phyloP scores from a whole-genome alignment of 1,140 invertebrate species.

The Drosophila lacertosa region DNA sequence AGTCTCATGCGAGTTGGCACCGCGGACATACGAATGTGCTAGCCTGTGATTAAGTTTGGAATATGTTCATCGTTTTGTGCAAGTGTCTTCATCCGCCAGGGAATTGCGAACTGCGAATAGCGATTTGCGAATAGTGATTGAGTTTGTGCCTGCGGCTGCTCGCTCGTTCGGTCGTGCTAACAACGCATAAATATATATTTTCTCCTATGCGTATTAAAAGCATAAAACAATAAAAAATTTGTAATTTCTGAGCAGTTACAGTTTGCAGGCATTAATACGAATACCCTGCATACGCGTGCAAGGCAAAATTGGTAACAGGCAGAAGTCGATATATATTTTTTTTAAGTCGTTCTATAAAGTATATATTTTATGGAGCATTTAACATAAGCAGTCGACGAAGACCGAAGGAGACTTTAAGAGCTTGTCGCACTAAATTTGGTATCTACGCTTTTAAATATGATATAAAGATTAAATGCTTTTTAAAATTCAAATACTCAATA shows the following conservation, averaged over 20 bases:
- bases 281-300: too few relatives aligned
- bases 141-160: constrained; percentile 16
- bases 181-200: constrained; percentile 66
- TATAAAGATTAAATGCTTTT: too few relatives aligned
- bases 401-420: too few relatives aligned
- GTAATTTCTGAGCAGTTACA: constrained; percentile 50
- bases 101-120: too few relatives aligned
- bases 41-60: constrained; percentile 75
- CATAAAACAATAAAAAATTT: constrained; percentile 57
- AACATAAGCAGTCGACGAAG: too few relatives aligned
- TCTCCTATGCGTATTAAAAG: constrained; percentile 31
- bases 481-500: too few relatives aligned
- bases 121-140: constrained; percentile 15
- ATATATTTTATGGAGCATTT: too few relatives aligned
- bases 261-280: neutral
- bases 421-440: too few relatives aligned
- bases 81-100: constrained; percentile 53
- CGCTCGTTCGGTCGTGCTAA: constrained; percentile 30
- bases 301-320: too few relatives aligned
- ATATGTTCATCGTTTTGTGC: constrained; percentile 77
- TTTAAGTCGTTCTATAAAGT: too few relatives aligned
- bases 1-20: constrained; percentile 72
- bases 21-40: constrained; percentile 74
- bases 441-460: too few relatives aligned
- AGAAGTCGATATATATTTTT: too few relatives aligned